Evolutionary conservation across 2,797 vertebrate species (phyloP), one percentile per base, ranked within the genome.

Genomic region (Euphonia xanthogaster): DNA sequence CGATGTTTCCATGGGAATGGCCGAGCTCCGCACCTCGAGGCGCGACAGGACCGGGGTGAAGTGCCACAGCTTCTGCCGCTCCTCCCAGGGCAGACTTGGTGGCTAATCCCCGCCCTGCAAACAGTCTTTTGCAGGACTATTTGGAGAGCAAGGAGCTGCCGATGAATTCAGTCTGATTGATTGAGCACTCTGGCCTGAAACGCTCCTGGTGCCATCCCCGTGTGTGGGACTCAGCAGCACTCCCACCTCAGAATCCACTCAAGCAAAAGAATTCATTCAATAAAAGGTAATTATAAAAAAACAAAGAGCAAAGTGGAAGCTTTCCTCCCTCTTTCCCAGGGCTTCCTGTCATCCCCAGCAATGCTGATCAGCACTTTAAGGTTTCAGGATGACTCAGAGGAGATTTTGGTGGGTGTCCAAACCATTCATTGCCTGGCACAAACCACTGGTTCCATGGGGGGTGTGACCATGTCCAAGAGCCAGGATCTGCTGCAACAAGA

Each of bases 151-250:
- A 57, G 54, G 39, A 90, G 7, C 11, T 0, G 0, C 37, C 55
- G 39, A 3, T 13, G 10, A 30, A 3, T 73, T 76, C 51, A n/a
- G 44, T 2, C 1, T 1, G 21, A 11, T 45, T 76, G 73, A 27
- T 6, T 12, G n/a, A 90, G 61, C 0, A 0, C 17, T 33, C 35
- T 70, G 66, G 42, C 74, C 40, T 3, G 2, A 22, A 76, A 60
- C 4, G 2, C 33, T 67, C n/a, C 62, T 25, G 1, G 0, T 37
- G 19, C 40, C 22, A 5, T 13, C 42, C 9, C 50, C 0, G 0
- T 0, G 8, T 16, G 61, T 3, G 6, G 31, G 7, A 21, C 37
- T 72, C 47, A 54, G 21, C 51, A 47, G 30, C 3, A 0, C n/a
- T 92, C 55, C 63, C 44, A 28, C 17, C 78, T 87, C 58, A 30